phyloP scores from a whole-genome alignment of 2,797 vertebrate genomes.

The Erithacus rubecula region DNA sequence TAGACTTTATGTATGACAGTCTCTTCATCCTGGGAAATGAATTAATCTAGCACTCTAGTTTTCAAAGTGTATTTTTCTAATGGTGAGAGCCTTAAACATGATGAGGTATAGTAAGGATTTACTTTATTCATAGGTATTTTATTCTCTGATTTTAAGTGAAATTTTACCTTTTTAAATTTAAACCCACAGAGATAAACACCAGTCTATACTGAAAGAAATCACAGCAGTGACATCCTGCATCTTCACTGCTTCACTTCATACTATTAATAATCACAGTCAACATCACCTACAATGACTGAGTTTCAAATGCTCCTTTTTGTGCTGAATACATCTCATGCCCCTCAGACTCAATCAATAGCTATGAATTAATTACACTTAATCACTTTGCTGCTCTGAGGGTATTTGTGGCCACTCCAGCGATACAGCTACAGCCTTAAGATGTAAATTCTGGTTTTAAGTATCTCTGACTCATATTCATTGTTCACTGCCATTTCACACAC shows the following conservation, averaged over 20 bases:
- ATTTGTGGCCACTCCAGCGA: neutral
- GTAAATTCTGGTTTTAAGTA: neutral
- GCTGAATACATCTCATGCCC: neutral
- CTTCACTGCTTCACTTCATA: neutral
- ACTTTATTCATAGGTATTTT: neutral
- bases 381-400: neutral
- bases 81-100: neutral
- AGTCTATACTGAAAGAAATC: neutral
- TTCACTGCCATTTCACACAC: neutral
- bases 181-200: neutral
- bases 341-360: neutral
- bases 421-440: neutral
- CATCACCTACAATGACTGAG: neutral
- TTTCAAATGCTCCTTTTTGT: neutral
- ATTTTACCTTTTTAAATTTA: neutral
- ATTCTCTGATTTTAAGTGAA: neutral
- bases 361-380: neutral
- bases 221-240: neutral
- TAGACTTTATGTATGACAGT: neutral
- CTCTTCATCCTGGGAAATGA: neutral
- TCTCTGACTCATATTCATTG: neutral
- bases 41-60: neutral
- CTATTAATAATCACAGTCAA: neutral
- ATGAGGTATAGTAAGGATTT: fast-evolving
- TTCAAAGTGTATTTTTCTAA: neutral